Conservation (phyloP, 2,113 vertebrate genomes). For the Paramisgurnus dabryanus region DNA sequence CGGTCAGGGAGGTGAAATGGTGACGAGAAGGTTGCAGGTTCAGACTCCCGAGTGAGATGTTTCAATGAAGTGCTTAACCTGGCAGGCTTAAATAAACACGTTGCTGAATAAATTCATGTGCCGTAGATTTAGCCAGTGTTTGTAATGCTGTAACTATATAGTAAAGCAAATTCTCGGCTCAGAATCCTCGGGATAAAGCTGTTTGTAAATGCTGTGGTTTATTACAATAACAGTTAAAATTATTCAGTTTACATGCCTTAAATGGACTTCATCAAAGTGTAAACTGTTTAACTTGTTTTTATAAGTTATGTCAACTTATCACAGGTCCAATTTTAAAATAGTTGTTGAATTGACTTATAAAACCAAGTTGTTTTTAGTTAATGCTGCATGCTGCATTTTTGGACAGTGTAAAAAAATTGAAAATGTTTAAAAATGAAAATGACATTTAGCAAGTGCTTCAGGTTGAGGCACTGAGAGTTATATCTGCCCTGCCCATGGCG, state of each 20-base stretch:
- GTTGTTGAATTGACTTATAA: too few species aligned
- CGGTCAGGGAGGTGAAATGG: conserved; percentile 78
- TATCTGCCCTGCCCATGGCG: conserved; percentile 58
- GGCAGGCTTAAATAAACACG: conserved; percentile 72
- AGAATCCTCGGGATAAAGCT: neutral
- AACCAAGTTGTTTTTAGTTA: too few species aligned
- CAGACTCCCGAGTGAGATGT: conserved; percentile 75
- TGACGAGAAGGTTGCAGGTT: conserved; percentile 74
- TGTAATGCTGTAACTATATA: conserved; percentile 16
- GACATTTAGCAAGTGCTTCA: neutral
- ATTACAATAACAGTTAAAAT: neutral
- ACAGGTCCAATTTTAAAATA: too few species aligned
- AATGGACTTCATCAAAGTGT: neutral
- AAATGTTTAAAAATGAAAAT: too few species aligned
- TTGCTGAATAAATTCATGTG: conserved; percentile 76
- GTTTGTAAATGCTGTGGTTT: neutral
- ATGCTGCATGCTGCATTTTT: too few species aligned
- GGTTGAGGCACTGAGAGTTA: conserved; percentile 43
- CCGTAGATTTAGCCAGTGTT: conserved; percentile 73
- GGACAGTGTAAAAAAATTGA: too few species aligned
- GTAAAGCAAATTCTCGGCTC: conserved; percentile 45
- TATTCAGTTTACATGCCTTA: neutral
- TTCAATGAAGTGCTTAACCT: conserved; percentile 76
- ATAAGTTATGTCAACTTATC: too few species aligned
- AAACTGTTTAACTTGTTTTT: too few species aligned